Base-by-base conservation (phyloP, 2,888 invertebrate genomes). In the Chymomyza caudatula region DNA sequence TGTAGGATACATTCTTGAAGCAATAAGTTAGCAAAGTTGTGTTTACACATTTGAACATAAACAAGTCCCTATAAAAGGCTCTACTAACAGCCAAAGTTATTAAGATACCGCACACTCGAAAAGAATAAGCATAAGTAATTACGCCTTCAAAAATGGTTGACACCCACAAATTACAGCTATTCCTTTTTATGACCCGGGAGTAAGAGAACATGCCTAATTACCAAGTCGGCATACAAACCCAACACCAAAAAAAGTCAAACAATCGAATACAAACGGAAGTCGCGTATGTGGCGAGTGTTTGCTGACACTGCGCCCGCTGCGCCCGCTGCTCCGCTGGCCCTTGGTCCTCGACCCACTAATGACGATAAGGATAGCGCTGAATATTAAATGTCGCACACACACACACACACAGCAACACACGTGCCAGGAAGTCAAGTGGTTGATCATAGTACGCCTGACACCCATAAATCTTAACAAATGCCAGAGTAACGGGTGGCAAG, bases 371-470 rank as follows among this genome's bases (percentile, higher is more conserved):
- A 65, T 74, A 83, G 82, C 77, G 82, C 73, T 73, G 79, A 76
- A 75, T 76, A 82, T 75, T 68, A 78, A 78, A 77, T 80, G 80
- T 82, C 73, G 67, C 68, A 69, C 69, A 64, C 44, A 25, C 51
- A 65, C 65, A 66, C 68, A 69, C 69, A 64, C 44, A 25, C 51
- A 65, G 62, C 65, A 51, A 73, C 71, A 86, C 85, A 83, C 85
- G 85, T 86, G 85, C 62, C 85, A 85, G 85, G 86, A 85, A 85
- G 86, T 86, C 86, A 85, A 85, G 83, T 85, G 85, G 82, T 85
- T 85, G 75, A 81, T 76, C 81, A 78, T 77, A 81, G 79, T 81
- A 78, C 84, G 79, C 73, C 77, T 81, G 81, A 83, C 84, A 78
- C 83, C 81, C 79, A 82, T 83, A 83, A 82, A 83, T 82, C 81